Evolutionary conservation across 1,140 invertebrate species (phyloP), one percentile per base, ranked within the genome.

Genomic region (Drosophila sulfurigaster): DNA sequence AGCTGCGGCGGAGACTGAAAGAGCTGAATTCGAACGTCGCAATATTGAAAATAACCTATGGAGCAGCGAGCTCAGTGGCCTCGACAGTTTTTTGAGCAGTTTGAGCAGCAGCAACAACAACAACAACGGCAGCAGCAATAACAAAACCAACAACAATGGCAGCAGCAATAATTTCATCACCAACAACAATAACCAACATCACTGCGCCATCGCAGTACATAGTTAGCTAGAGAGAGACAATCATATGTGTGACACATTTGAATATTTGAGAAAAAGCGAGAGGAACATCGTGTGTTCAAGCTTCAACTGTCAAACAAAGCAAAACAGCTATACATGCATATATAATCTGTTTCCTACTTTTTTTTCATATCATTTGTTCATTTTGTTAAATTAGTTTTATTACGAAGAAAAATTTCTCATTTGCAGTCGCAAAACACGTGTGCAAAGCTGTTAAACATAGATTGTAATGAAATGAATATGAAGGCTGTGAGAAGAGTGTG

Each of bases 321-420:
- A 38, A 10, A 25, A 25, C 20, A 25, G 20, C 20, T 25, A 8
- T 38, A 38, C 30, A 32, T 38, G 10, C 35, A 38, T 66, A 25
- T 52, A n/a, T 51, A 25, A 64, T 54, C 52, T 65, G 70, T 70
- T 75, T 78, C 57, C 59, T 49, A 70, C 68, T 58, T 78, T 82
- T 82, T 67, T 59, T 58, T 65, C 63, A 66, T 59, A 51, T 65
- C 59, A 66, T 58, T 71, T 81, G 45, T 71, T 70, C 25, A 65
- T 78, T 70, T 57, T 89, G 81, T 90, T 90, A 90, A 90, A 89
- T 78, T 89, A 89, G 85, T 82, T 83, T 87, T 92, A 92, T 92
- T 86, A 91, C 80, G 91, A 85, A 80, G 35, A 88, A 43, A 85
- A 66, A 91, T 92, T 92, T 92, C 88, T 92, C 89, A 92, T 92